These are phyloP conservation scores for Adelges cooleyi DNA, from an alignment of 1,140 invertebrate species.

Conservation along the genomic window DNA sequence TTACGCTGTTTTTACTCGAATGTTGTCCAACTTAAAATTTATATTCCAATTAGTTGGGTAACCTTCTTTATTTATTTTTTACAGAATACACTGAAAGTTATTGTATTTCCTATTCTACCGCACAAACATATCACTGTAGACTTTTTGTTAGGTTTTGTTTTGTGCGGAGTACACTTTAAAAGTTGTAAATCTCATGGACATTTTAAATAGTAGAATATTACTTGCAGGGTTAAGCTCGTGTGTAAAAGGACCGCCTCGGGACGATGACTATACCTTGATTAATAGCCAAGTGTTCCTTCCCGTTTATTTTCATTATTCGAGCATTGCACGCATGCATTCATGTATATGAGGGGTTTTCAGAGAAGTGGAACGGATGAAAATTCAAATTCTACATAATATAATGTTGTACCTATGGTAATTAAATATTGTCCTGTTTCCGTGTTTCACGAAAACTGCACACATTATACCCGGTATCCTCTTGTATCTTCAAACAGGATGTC, in stretches of 20 bases:
- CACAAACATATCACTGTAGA: not conserved
- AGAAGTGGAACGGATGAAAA: not conserved
- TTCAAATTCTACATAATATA: conserved; percentile 17
- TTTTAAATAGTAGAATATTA: conserved; percentile 24
- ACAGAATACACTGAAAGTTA: not conserved
- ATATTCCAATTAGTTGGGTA: conserved; percentile 13
- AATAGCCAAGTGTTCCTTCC: conserved; percentile 26
- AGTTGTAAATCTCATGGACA: conserved; percentile 1
- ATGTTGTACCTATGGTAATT: conserved; percentile 16
- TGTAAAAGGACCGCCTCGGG: not conserved
- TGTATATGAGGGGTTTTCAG: not conserved
- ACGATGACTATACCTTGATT: conserved; percentile 17
- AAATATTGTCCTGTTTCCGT: conserved; percentile 15
- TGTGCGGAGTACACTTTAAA: conserved; percentile 6
- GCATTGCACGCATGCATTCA: not conserved
- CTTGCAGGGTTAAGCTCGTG: not conserved
- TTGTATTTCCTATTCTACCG: not conserved
- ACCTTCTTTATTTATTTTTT: not conserved
- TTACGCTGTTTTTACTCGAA: not conserved
- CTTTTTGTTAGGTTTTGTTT: conserved; percentile 1
- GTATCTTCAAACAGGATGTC: not conserved
- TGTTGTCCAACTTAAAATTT: conserved; percentile 14
- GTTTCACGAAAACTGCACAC: conserved; percentile 16
- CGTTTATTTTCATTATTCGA: not conserved
- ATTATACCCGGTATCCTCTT: not conserved